Evolutionary conservation across 2,797 vertebrate genomes (phyloP).

Genomic region (Aselliscus stoliczkanus): DNA sequence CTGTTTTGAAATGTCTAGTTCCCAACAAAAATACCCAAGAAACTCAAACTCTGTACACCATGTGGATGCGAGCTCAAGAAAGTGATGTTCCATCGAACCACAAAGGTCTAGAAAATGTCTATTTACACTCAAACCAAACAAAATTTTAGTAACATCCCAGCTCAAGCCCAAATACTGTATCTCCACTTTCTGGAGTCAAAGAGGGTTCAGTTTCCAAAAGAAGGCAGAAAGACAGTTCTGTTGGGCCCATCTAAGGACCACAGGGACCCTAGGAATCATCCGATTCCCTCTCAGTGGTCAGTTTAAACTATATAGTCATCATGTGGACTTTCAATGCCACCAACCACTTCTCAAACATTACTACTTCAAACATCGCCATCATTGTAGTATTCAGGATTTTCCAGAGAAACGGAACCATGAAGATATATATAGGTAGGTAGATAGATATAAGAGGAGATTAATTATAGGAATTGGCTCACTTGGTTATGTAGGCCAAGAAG

Average conservation of each 20-base stretch:
- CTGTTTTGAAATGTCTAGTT: slow-evolving; percentile 19
- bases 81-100: not conserved
- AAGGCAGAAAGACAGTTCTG: not conserved
- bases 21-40: not conserved
- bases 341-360: not conserved
- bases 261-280: not conserved
- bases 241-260: not conserved
- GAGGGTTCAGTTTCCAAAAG: not conserved
- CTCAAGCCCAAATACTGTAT: not conserved
- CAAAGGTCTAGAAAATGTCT: not conserved
- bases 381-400: not conserved
- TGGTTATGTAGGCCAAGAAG: not conserved
- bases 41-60: not conserved
- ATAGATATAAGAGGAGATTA: not conserved
- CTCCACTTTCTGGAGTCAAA: not conserved
- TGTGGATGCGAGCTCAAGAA: not conserved
- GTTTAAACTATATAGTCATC: not conserved
- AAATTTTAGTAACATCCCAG: not conserved
- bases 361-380: not conserved
- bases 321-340: not conserved
- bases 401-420: not conserved
- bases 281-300: not conserved
- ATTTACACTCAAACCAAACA: not conserved
- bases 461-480: not conserved
- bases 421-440: not conserved